These are phyloP conservation scores for Xerus rutilus DNA, from an alignment of 2,797 vertebrate genomes.

Conservation along the genomic window DNA sequence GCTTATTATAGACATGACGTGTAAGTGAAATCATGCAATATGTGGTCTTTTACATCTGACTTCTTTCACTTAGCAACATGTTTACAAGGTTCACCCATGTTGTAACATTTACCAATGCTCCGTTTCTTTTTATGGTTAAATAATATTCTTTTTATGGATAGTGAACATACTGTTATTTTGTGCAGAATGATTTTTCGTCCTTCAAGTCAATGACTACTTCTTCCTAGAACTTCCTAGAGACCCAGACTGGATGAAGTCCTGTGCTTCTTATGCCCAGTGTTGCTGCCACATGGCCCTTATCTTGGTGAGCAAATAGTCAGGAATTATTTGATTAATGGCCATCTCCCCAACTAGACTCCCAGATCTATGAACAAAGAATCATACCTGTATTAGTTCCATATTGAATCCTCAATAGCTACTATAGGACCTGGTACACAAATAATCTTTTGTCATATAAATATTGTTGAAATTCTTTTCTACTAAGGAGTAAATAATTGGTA, in stretches of 20 bases:
- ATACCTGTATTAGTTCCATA: background rate
- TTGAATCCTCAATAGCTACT: background rate
- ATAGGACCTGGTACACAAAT: background rate
- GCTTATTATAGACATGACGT: background rate
- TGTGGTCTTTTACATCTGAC: background rate
- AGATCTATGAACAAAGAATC: background rate
- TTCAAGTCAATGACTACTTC: background rate
- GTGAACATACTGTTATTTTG: background rate
- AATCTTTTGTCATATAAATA: slow-evolving; percentile 47
- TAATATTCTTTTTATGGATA: background rate
- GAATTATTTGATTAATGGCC: background rate
- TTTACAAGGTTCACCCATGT: background rate
- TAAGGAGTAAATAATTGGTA: slow-evolving; percentile 46
- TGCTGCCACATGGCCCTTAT: background rate
- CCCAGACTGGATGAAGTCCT: background rate
- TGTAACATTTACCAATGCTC: background rate
- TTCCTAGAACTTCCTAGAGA: background rate
- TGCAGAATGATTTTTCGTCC: background rate
- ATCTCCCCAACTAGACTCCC: background rate
- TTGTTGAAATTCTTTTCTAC: slow-evolving; percentile 57
- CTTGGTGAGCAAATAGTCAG: background rate
- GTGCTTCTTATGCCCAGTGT: background rate
- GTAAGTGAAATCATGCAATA: background rate
- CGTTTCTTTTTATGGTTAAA: background rate
- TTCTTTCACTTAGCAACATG: slow-evolving; percentile 5